phyloP scores from a whole-genome alignment of 2,113 vertebrate genomes.

The Stegastes partitus region DNA sequence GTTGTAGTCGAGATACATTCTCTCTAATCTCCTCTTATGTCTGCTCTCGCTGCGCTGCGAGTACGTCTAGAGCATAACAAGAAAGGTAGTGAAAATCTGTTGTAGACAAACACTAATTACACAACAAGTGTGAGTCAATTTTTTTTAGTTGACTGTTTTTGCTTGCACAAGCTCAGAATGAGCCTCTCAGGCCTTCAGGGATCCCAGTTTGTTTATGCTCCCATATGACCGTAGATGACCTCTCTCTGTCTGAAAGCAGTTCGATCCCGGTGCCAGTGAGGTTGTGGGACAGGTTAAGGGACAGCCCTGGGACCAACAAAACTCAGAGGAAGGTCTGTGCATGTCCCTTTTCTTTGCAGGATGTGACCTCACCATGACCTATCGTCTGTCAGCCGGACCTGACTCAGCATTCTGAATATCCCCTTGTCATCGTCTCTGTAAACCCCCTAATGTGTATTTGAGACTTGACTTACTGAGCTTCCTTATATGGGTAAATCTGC shows the following conservation, averaged over 20 bases:
- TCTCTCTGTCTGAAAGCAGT: slow-evolving; percentile 23
- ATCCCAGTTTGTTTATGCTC: slow-evolving; percentile 46
- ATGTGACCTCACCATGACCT: slow-evolving; percentile 64
- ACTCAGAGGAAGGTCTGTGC: slow-evolving; percentile 46
- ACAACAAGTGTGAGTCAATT: neutral
- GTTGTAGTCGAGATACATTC: neutral
- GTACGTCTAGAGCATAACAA: neutral
- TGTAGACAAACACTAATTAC: neutral
- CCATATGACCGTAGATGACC: slow-evolving; percentile 31
- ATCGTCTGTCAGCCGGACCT: slow-evolving; percentile 61
- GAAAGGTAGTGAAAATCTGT: neutral
- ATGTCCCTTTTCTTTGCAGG: slow-evolving; percentile 63
- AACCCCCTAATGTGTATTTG: neutral
- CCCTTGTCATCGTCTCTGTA: slow-evolving; percentile 38
- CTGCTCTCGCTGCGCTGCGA: neutral
- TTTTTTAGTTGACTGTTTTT: slow-evolving; percentile 6
- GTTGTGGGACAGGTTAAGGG: slow-evolving; percentile 71
- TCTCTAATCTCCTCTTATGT: neutral
- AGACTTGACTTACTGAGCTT: neutral
- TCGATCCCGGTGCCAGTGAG: slow-evolving; percentile 32
- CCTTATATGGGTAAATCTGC: slow-evolving; percentile 1
- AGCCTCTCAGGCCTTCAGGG: slow-evolving; percentile 5
- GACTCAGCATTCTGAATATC: slow-evolving; percentile 70
- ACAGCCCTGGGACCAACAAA: slow-evolving; percentile 39
- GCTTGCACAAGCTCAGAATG: slow-evolving; percentile 49